Percentiles rank a stretch among this genome's conserved stretches.
phyloP scores from a whole-genome alignment of 1,140 invertebrate species.

The Cherax quadricarinatus region DNA sequence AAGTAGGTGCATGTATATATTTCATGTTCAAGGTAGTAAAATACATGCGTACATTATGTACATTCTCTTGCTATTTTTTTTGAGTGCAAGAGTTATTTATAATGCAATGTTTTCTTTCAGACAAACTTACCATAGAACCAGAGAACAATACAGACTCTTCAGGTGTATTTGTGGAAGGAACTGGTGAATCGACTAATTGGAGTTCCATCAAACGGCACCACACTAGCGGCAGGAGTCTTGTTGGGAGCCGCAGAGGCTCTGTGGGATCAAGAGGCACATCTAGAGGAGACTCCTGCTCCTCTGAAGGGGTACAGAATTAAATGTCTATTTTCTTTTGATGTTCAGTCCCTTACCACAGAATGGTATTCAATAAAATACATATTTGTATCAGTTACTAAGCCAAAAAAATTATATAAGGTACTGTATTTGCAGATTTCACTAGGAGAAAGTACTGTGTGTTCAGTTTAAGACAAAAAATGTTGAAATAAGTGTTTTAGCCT shows the following conservation, averaged over 20 bases:
- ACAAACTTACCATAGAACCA: slow-evolving; percentile 60
- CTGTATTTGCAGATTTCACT: no score
- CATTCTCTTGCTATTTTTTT: no score
- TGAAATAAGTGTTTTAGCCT: no score
- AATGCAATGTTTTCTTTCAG: background rate
- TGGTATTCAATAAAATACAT: no score
- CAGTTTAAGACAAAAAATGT: no score
- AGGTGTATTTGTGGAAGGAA: slow-evolving; percentile 11
- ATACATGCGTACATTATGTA: no score
- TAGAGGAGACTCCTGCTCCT: slow-evolving; percentile 55
- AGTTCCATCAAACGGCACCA: slow-evolving; percentile 30
- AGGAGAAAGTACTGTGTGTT: no score
- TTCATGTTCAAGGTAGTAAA: no score
- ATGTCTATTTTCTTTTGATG: background rate
- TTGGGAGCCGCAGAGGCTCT: slow-evolving; percentile 40
- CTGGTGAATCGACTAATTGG: slow-evolving; percentile 19
- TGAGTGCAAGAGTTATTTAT: no score
- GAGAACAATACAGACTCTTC: slow-evolving; percentile 36
- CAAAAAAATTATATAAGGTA: no score
- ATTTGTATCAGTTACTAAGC: no score
- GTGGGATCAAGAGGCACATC: slow-evolving; percentile 36
- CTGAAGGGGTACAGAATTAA: slow-evolving; percentile 31
- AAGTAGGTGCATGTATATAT: no score
- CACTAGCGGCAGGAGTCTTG: slow-evolving; percentile 30
- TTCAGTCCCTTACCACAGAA: background rate